Base-by-base conservation (phyloP, 2,113 vertebrate genomes). In the Synchiropus splendidus region DNA sequence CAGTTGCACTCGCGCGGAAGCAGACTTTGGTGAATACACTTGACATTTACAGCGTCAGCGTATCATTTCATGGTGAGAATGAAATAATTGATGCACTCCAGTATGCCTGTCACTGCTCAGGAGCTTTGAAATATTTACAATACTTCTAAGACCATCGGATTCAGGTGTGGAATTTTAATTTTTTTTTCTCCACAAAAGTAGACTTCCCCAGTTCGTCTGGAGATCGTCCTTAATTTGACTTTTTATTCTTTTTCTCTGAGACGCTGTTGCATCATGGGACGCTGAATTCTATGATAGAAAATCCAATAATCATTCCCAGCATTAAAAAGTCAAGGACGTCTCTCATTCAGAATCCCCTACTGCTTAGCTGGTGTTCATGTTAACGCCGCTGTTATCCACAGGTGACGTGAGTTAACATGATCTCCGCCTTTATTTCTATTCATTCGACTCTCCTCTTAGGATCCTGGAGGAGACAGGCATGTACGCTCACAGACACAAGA, bases 401-500 rank as follows among this genome's bases (percentile, higher is more conserved):
- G n/a, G n/a, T n/a, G n/a, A n/a, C n/a, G n/a, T n/a, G n/a, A 8
- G 48, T 63, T 51, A 61, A 48, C 49, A 40, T 39, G n/a, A 47
- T 31, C 30, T 48, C 41, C 4, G 12, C 39, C 39, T 52, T 57
- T 43, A 68, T 53, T 30, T 38, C n/a, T 39, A 68, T 70, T 52
- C 39, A 33, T 46, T 51, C n/a, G 11, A 42, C 35, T 6, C 18
- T 36, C 54, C 31, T 45, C 40, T 71, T 74, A 98, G 94, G 77
- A 92, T 79, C 71, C 76, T 98, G 56, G 86, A 90, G 73, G 92
- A 96, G 47, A 94, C 92, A 9, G 93, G 82, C 37, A 85, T 99
- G 57, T 89, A 92, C 18, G 72, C 64, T 52, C 91, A 99, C 75
- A 87, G 91, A 31, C 88, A 98, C 83, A 99, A 99, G 67, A 77